Evolutionary conservation across 2,797 vertebrate species (phyloP).

Genomic region (Discoglossus pictus): DNA sequence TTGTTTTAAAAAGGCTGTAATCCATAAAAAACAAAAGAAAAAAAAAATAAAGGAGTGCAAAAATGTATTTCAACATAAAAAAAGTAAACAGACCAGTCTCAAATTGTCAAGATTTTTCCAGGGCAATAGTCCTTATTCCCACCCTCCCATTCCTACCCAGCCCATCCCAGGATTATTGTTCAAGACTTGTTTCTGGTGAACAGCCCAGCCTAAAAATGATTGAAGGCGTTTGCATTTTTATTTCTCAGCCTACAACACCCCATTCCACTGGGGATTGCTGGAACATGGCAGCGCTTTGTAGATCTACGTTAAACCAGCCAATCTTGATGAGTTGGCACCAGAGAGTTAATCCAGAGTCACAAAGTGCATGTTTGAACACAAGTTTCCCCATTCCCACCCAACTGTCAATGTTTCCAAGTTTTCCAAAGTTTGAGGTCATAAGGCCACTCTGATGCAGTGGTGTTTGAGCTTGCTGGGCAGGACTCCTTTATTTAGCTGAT

Average conservation of each 20-base stretch:
- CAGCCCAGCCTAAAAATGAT: conserved; percentile 4
- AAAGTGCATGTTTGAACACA: conserved; percentile 39
- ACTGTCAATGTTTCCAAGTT: conserved; percentile 5
- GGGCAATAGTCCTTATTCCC: conserved; percentile 62
- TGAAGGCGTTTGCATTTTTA: background rate
- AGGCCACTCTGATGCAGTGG: conserved; percentile 95
- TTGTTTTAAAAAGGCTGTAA: conserved; percentile 67
- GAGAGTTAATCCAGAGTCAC: conserved; percentile 26
- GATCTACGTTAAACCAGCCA: conserved; percentile 13
- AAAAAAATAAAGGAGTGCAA: conserved; percentile 75
- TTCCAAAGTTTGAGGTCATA: conserved; percentile 78
- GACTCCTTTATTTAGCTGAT: conserved; percentile 97
- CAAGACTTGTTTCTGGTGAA: conserved; percentile 19
- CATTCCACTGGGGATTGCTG: background rate
- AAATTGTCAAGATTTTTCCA: conserved; percentile 78
- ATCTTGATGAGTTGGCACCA: conserved; percentile 23
- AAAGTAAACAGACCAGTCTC: conserved; percentile 76
- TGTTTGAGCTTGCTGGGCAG: conserved; percentile 98
- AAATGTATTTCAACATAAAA: conserved; percentile 73
- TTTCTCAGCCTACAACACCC: conserved; percentile 13
- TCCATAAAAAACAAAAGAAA: conserved; percentile 69
- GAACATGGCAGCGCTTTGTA: conserved; percentile 1
- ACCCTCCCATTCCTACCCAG: conserved; percentile 14
- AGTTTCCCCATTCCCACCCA: conserved; percentile 1
- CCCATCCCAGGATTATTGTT: conserved; percentile 14